Evolutionary conservation across 2,888 invertebrate genomes (phyloP).

Genomic region (Spatulosminthurus flaviceps): DNA sequence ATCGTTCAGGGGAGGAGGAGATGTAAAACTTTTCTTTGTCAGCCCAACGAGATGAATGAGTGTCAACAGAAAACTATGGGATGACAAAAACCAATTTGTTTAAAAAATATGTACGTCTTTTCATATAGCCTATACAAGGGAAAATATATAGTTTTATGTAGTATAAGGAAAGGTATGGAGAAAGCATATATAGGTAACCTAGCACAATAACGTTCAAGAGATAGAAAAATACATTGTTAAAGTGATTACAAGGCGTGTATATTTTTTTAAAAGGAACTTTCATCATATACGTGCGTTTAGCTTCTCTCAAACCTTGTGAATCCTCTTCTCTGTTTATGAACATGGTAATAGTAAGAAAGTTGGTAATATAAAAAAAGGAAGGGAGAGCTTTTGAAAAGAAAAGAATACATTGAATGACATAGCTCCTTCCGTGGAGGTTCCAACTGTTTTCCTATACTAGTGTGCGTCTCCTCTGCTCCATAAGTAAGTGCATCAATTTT

Average conservation of each 20-base stretch:
- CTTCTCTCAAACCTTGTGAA: no score
- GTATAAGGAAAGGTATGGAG: not conserved
- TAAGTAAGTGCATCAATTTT: conserved; percentile 55
- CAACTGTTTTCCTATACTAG: not conserved
- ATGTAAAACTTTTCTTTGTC: not conserved
- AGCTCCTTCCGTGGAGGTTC: not conserved
- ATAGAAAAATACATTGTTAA: no score
- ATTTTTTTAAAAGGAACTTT: no score
- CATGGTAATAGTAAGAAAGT: not conserved
- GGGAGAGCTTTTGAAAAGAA: no score
- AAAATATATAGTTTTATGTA: no score
- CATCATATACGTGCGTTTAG: no score
- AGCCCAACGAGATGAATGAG: conserved; percentile 12
- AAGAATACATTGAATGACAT: conserved; percentile 30
- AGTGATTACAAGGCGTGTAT: no score
- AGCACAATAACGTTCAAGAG: no score
- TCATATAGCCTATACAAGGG: no score
- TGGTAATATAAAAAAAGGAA: not conserved
- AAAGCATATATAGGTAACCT: no score
- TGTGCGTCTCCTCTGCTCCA: conserved; percentile 2
- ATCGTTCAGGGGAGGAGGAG: not conserved
- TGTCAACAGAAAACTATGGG: conserved; percentile 27
- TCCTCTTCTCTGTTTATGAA: no score
- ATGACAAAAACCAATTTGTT: conserved; percentile 30
- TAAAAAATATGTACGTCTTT: not conserved